A percentile compares a stretch with the other conserved stretches of the same genome.
Evolutionary conservation across 2,113 vertebrate species (phyloP).

Genomic region (Todiramphus chloris): DNA sequence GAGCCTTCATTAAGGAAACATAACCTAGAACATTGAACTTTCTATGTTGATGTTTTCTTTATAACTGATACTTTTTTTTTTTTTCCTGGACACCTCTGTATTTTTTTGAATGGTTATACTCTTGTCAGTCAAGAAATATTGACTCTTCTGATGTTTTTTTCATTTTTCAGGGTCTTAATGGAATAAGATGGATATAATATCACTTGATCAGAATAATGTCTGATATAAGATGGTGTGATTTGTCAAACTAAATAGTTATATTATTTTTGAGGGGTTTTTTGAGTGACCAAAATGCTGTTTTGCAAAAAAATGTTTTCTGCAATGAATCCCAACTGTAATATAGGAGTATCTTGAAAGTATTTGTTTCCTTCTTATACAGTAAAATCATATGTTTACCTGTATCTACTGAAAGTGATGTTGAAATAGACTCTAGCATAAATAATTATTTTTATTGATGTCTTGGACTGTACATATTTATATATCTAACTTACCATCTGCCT

Average conservation of each 20-base stretch:
- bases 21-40: background rate
- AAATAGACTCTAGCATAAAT: background rate
- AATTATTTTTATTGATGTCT: background rate
- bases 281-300: background rate
- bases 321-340: background rate
- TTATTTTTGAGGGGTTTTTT: background rate
- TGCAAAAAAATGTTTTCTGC: background rate
- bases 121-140: background rate
- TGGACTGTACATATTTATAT: background rate
- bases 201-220: background rate
- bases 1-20: background rate
- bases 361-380: background rate
- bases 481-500: background rate
- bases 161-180: background rate
- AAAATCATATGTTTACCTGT: background rate
- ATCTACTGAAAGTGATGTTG: background rate
- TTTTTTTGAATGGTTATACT: background rate
- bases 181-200: background rate
- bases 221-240: background rate
- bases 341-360: background rate
- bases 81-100: background rate
- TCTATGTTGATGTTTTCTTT: background rate
- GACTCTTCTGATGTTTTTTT: background rate
- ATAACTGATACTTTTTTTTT: background rate
- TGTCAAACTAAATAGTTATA: background rate